These are phyloP conservation scores for Rousettus leschenaultii DNA, from an alignment of 2,113 vertebrate species.

Conservation along the genomic window DNA sequence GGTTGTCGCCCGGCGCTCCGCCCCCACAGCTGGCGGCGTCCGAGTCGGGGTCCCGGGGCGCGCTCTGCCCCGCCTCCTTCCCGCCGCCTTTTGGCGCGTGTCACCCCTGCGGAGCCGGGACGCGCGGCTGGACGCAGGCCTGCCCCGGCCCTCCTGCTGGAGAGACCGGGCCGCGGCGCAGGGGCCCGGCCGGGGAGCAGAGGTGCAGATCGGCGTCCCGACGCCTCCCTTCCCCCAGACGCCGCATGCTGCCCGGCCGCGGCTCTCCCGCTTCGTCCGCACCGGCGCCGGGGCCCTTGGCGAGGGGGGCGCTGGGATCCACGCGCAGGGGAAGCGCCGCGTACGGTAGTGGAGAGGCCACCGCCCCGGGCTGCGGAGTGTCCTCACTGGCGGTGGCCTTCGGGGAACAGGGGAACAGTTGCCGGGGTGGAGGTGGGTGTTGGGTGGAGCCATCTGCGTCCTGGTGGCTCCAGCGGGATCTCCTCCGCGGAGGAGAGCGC, in stretches of 20 bases:
- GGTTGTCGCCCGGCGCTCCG: conserved; percentile 52
- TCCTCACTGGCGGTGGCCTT: neutral
- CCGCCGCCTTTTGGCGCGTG: conserved; percentile 71
- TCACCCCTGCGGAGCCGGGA: conserved; percentile 40
- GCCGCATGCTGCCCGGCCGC: neutral
- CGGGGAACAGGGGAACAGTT: neutral
- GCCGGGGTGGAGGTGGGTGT: too few relatives aligned
- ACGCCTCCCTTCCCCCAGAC: neutral
- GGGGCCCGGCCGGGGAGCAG: neutral
- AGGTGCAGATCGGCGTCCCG: neutral
- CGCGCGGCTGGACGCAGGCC: neutral
- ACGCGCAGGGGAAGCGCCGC: neutral
- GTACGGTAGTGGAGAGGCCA: neutral
- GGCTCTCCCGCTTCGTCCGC: too few relatives aligned
- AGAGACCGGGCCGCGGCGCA: neutral
- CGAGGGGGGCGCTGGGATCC: neutral
- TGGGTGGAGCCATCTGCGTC: too few relatives aligned
- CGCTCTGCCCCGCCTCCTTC: conserved; percentile 42
- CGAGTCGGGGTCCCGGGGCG: conserved; percentile 6
- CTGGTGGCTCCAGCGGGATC: neutral
- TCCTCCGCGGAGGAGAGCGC: neutral
- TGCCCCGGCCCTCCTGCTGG: neutral
- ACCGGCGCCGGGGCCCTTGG: neutral
- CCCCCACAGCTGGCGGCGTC: conserved; percentile 64
- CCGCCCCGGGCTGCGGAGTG: too few relatives aligned